Conservation (phyloP, 2,888 invertebrate genomes). For the Heliconius charithonia region DNA sequence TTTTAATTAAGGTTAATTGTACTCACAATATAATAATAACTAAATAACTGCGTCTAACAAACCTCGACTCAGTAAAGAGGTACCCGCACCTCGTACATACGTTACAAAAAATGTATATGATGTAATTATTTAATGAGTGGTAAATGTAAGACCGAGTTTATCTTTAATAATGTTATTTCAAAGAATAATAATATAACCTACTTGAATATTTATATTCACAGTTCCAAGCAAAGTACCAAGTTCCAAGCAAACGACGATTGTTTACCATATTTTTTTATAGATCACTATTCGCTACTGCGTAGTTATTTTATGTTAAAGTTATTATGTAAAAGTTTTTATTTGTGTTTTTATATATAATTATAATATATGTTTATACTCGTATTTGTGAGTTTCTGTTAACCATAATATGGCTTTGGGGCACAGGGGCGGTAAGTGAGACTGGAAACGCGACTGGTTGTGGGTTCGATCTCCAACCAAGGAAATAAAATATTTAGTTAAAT, state of each 20-base stretch:
- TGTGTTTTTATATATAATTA: background rate
- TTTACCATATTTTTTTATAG: constrained; percentile 11
- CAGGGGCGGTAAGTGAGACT: too few relatives aligned
- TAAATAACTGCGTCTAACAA: constrained; percentile 3
- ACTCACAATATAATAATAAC: background rate
- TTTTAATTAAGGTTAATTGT: background rate
- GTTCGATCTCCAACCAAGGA: too few relatives aligned
- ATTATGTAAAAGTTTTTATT: constrained; percentile 9
- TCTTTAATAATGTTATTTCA: constrained; percentile 14
- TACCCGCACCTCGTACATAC: background rate
- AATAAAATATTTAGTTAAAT: too few relatives aligned
- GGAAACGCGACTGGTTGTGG: too few relatives aligned
- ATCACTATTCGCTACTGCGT: background rate
- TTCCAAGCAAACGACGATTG: constrained; percentile 4
- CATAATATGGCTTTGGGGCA: background rate
- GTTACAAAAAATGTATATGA: constrained; percentile 14
- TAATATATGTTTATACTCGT: background rate
- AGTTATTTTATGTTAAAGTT: background rate
- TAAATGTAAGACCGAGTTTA: background rate
- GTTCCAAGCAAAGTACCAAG: constrained; percentile 7
- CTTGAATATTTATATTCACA: constrained; percentile 15
- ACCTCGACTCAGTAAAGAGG: background rate
- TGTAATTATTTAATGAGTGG: constrained; percentile 7
- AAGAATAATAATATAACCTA: constrained; percentile 14
- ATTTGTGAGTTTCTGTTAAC: background rate